Evolutionary conservation across 2,888 invertebrate species (phyloP), one percentile per base, ranked within the genome.

Genomic region (Mantis religiosa): DNA sequence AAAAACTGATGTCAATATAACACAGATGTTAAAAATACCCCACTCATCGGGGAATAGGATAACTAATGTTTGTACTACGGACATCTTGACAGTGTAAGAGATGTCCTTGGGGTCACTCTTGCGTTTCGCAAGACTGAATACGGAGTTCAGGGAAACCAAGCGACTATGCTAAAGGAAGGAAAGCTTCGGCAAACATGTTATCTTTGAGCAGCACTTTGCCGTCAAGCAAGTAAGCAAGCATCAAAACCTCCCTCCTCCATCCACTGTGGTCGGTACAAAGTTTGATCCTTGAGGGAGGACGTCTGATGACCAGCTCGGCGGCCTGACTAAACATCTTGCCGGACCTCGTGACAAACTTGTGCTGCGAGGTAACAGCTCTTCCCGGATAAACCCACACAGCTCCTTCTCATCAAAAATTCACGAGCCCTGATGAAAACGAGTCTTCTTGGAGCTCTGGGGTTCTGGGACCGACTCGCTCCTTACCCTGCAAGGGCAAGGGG

Each of bases 371-470:
- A 85, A 28, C 87, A 81, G 41, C 84, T 84, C 84, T 84, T 84
- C 41, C 84, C 34, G 41, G 41, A 85, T 47, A 47, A 85, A 85
- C 85, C 85, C 54, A 47, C 85, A 85, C 84, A 41, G 47, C 88
- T 89, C 90, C 90, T 90, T 86, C 90, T 90, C 90, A 91, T 91
- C 90, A 91, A 91, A 91, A 89, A 91, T 91, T 91, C 91, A 91
- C 87, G 90, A 90, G 89, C 89, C 41, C 90, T 91, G 91, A 91
- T 91, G 91, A 91, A 91, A 91, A 91, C 91, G 91, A 90, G 91
- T 90, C 91, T 90, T 89, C 91, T 88, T 88, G 86, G 83, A 85
- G 87, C 85, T 87, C 85, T 71, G 88, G 89, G 90, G 83, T 25
- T 84, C 87, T 30, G 84, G 84, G 87, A 28, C 84, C 87, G 27